Evolutionary conservation across 2,888 invertebrate genomes (phyloP).

Genomic region (Myopa tessellatipennis): DNA sequence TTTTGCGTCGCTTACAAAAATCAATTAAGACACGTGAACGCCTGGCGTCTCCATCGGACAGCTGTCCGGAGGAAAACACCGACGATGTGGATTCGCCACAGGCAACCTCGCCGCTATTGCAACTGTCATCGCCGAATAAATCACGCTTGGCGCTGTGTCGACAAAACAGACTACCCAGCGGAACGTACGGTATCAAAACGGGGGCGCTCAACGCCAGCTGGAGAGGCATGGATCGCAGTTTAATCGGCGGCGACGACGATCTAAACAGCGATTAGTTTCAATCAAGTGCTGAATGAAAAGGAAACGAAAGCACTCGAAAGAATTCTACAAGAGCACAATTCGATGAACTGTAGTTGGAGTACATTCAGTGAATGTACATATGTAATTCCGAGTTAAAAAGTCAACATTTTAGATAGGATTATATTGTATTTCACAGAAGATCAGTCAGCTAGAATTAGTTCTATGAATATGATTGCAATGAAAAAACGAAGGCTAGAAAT

Average conservation of each 20-base stretch:
- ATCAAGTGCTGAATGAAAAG: neutral
- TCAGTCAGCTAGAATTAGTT: too few species aligned
- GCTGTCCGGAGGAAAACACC: constrained; percentile 70
- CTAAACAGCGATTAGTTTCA: constrained; percentile 55
- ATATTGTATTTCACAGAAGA: too few species aligned
- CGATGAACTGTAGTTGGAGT: neutral
- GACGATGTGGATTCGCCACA: constrained; percentile 75
- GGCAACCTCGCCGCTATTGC: constrained; percentile 73
- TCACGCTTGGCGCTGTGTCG: constrained; percentile 55
- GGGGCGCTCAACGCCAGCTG: constrained; percentile 54
- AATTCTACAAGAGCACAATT: constrained; percentile 20
- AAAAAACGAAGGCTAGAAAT: too few species aligned
- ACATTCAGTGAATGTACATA: neutral
- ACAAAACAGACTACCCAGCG: constrained; percentile 56
- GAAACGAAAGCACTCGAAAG: constrained; percentile 31
- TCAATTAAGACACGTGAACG: constrained; percentile 78
- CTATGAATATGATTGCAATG: too few species aligned
- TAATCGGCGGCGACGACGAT: constrained; percentile 55
- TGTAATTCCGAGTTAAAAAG: neutral
- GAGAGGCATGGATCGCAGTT: constrained; percentile 56
- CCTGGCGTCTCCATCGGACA: constrained; percentile 68
- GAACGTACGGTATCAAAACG: constrained; percentile 53
- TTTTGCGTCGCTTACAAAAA: constrained; percentile 77
- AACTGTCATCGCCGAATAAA: constrained; percentile 54
- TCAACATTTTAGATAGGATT: neutral